Evolutionary conservation across 2,888 invertebrate genomes (phyloP), one percentile per base, ranked within the genome.

Genomic region (Salticus scenicus): DNA sequence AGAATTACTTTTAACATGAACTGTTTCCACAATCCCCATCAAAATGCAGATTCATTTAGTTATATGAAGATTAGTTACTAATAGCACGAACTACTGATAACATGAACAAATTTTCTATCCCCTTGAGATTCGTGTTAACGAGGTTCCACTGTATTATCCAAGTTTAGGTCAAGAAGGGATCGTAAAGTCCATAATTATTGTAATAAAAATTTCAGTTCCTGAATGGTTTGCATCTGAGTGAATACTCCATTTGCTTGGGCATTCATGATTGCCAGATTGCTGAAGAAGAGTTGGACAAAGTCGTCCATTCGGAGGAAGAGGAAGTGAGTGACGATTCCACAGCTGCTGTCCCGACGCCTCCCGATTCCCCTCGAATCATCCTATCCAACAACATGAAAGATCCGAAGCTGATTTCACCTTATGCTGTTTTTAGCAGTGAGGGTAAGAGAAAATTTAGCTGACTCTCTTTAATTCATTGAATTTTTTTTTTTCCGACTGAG

Each of bases 221-320:
- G 88, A 96, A 97, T 20, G 96, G 96, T 90, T 93, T 98, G 67
- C 98, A 99, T 92, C 93, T 99, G 89, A 99, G 99, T 99, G 99
- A 99, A 92, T 99, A 99, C 92, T 98, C 98, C 75, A 92, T 99
- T 87, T 93, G 99, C 88, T 94, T 99, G 88, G 99, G 99, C 89
- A 95, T 99, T 89, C 98, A 99, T 92, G 98, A 99, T 92, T 95
- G 96, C 89, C 94, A 93, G 57, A 91, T 92, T 79, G 94, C 93
- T 2, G 93, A 94, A 88, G 93, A 93, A 87, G 94, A 94, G 88
- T 93, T 92, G 66, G 95, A 96, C 88, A 71, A 94, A 79, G 95
- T 95, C 27, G 64, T 69, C 12, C 79, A 72, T 37, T 82, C 81
- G 0, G 78, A 78, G 0, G 83, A 79, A 10, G 87, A 77, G 10